Evolutionary conservation across 2,113 vertebrate species (phyloP), one percentile per base, ranked within the genome.

Genomic region (Scalopus aquaticus): DNA sequence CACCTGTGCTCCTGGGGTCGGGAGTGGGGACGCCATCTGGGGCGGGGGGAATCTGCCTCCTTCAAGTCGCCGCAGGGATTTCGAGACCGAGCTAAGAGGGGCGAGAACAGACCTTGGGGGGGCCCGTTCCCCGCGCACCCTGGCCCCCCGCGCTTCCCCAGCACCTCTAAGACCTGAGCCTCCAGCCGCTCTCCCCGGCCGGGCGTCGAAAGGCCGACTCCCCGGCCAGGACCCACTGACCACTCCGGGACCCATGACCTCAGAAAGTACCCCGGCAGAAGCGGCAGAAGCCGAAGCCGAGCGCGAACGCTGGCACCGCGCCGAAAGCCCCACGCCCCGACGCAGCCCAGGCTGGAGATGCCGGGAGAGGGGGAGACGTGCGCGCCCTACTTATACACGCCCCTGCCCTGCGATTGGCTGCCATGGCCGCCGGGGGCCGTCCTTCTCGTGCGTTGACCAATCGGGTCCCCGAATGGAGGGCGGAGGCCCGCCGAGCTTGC

Each of bases 401-500:
- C 9, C 22, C 58, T 79, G 58, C 30, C 39, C 54, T 76, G 20
- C 87, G 92, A 97, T 96, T 97, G 95, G 95, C 3, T 49, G 49
- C 28, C 7, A 16, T 17, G 62, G 11, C 2, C 13, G 13, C 42
- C 8, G 13, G 56, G 69, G 73, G 13, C 74, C 20, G 88, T 10
- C 17, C 64, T n/a, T 56, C 72, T n/a, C 17, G 1, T 10, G 13
- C 9, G 62, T 13, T 72, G 60, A n/a, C 90, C 93, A 91, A 95
- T 95, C 19, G 78, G 44, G 6, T 10, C 2, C n/a, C 12, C 30
- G 22, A 44, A 26, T 2, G 1, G 81, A 56, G 8, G 32, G 0
- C 19, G 10, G 0, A 0, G 2, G 0, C 5, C 19, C 39, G 1
- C 60, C 0, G 0, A 15, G 91, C 86, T 30, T 81, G n/a, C 64